phyloP scores from a whole-genome alignment of 2,797 vertebrate species.

The Lacerta bilineata region DNA sequence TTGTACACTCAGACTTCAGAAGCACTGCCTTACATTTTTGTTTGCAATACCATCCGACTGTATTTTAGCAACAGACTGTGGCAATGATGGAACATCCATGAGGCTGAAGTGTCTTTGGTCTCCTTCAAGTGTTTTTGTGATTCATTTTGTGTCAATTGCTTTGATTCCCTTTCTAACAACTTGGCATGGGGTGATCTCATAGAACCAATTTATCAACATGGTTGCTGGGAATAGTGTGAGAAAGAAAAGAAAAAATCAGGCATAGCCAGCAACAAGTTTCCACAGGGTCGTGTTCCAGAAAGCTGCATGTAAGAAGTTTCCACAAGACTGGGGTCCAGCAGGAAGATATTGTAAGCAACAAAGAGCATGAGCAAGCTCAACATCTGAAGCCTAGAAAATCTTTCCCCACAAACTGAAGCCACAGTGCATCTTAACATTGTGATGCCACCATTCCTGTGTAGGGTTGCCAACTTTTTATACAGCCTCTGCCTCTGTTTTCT shows the following conservation, averaged over 20 bases:
- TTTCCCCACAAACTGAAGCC: background rate
- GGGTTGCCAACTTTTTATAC: background rate
- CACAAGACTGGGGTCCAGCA: background rate
- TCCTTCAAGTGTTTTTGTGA: slow-evolving; percentile 10
- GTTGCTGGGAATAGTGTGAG: slow-evolving; percentile 20
- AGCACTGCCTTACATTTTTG: background rate
- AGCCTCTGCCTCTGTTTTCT: background rate
- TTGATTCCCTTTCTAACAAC: slow-evolving; percentile 30
- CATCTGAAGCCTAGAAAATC: background rate
- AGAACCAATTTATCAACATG: slow-evolving; percentile 37
- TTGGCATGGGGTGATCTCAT: slow-evolving; percentile 17
- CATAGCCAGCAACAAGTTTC: background rate
- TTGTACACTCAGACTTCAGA: background rate
- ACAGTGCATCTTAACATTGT: background rate
- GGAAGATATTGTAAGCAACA: background rate
- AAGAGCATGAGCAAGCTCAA: background rate
- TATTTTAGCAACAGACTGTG: background rate
- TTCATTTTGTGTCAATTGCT: slow-evolving; percentile 32
- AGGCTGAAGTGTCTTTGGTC: slow-evolving; percentile 13
- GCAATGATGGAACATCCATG: background rate
- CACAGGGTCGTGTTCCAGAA: slow-evolving; percentile 14
- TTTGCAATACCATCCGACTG: background rate
- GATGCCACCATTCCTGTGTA: background rate
- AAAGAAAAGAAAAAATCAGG: background rate
- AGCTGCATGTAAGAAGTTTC: slow-evolving; percentile 12